Evolutionary conservation across 2,797 vertebrate species (phyloP).

Genomic region (Sciaenops ocellatus): DNA sequence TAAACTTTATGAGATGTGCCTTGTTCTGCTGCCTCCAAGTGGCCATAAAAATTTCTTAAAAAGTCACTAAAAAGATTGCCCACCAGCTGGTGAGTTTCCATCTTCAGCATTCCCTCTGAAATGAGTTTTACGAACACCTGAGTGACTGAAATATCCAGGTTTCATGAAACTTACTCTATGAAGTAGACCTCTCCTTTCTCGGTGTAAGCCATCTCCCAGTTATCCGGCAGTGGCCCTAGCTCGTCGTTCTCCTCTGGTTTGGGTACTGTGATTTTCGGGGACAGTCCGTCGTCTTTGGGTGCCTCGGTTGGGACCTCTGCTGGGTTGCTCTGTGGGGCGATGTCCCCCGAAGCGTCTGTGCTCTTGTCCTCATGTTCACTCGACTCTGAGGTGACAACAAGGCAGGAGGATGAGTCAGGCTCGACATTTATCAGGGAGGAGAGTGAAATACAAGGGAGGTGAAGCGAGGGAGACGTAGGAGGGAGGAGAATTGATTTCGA

Average conservation of each 20-base stretch:
- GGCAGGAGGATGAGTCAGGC: constrained; percentile 52
- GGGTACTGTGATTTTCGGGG: constrained; percentile 73
- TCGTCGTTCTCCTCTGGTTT: constrained; percentile 93
- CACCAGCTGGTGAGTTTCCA: not conserved
- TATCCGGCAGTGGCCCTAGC: constrained; percentile 94
- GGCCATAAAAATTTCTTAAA: not conserved
- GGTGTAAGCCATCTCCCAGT: constrained; percentile 99
- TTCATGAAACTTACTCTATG: constrained; percentile 92
- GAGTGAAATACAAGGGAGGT: constrained; percentile 46
- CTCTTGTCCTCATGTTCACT: constrained; percentile 97
- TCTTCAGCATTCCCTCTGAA: not conserved
- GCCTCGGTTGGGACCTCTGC: constrained; percentile 84
- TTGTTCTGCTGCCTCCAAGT: not conserved
- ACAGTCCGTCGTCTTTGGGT: constrained; percentile 87
- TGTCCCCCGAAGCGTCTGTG: constrained; percentile 90
- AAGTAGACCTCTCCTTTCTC: constrained; percentile 99
- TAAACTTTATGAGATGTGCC: not conserved
- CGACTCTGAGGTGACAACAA: constrained; percentile 87
- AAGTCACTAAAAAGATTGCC: not conserved
- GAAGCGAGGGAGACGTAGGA: constrained; percentile 35
- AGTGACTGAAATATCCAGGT: not conserved
- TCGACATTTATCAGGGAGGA: constrained; percentile 30
- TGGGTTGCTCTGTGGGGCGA: constrained; percentile 83
- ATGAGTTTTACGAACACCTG: not conserved
- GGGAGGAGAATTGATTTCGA: constrained; percentile 45